Evolutionary conservation across 30 jellyfish, hydroid and myxozoan species (phyloP).

Genomic region (Calvadosia cruxmelitensis): DNA sequence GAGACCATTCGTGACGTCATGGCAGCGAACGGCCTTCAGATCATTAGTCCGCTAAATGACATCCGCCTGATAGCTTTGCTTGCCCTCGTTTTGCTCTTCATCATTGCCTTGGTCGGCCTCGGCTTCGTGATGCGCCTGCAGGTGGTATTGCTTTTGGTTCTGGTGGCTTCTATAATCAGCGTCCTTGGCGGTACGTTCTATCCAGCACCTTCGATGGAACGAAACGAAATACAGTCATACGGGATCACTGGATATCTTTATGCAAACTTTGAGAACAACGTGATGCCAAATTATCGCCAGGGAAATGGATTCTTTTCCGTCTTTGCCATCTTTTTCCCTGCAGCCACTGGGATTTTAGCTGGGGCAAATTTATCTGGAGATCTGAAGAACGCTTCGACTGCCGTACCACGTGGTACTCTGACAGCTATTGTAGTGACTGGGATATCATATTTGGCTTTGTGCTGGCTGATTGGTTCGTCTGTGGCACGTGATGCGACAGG

Average conservation of each 20-base stretch:
- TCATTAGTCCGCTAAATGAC: conserved; percentile 25
- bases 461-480: conserved; percentile 65
- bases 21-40: conserved; percentile 18
- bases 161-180: conserved; percentile 29
- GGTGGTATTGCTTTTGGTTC: conserved; percentile 23
- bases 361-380: conserved; percentile 87
- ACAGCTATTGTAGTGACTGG: conserved; percentile 49
- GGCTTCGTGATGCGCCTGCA: conserved; percentile 56
- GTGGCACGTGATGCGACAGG: conserved; percentile 53
- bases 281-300: conserved; percentile 31
- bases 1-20: conserved; percentile 47
- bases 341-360: conserved; percentile 80
- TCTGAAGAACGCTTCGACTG: conserved; percentile 52
- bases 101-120: conserved; percentile 40
- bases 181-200: conserved; percentile 41
- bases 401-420: conserved; percentile 72
- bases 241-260: conserved; percentile 35
- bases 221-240: conserved; percentile 24
- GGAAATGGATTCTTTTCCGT: conserved; percentile 50
- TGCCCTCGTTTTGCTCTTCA: conserved; percentile 39
- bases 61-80: conserved; percentile 30
- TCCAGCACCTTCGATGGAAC: conserved; percentile 26
- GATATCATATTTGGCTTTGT: conserved; percentile 33
- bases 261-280: conserved; percentile 26
- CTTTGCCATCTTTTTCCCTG: conserved; percentile 71